Evolutionary conservation across 2,888 invertebrate genomes (phyloP).

Genomic region (Watsonalla cultraria): DNA sequence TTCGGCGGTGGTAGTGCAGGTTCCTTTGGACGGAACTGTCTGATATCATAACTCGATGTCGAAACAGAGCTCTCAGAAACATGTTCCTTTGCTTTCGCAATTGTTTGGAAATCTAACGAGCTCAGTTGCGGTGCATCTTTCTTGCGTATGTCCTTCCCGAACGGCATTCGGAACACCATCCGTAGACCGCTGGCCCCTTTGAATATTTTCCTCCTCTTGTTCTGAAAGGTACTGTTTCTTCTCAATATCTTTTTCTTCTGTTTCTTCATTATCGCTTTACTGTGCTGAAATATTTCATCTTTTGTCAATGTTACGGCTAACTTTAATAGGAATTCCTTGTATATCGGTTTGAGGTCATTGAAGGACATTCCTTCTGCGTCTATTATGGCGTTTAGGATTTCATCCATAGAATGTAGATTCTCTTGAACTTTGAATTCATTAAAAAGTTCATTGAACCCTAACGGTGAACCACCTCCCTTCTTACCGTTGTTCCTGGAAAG

Average conservation of each 20-base stretch:
- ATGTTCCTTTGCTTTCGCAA: conserved; percentile 44
- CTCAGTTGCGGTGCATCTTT: conserved; percentile 45
- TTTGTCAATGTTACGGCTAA: conserved; percentile 93
- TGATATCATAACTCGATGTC: conserved; percentile 80
- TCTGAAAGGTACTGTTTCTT: conserved; percentile 76
- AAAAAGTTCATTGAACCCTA: conserved; percentile 92
- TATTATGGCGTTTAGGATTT: conserved; percentile 92
- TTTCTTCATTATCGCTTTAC: conserved; percentile 92
- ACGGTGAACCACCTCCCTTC: conserved; percentile 85
- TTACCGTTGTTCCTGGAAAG: conserved; percentile 80
- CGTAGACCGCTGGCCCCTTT: conserved; percentile 80
- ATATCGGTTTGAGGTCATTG: conserved; percentile 93
- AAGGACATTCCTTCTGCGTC: conserved; percentile 96
- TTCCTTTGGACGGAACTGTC: conserved; percentile 80
- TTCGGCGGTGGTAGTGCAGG: conserved; percentile 60
- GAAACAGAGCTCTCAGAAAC: conserved; percentile 80
- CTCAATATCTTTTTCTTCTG: conserved; percentile 85
- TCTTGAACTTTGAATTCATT: conserved; percentile 93
- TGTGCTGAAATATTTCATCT: conserved; percentile 93
- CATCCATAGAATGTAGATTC: conserved; percentile 92
- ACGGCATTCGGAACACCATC: conserved; percentile 81
- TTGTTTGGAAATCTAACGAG: conserved; percentile 40
- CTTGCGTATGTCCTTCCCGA: conserved; percentile 63
- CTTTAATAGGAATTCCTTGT: conserved; percentile 93
- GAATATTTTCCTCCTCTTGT: conserved; percentile 78